Evolutionary conservation across 1,140 invertebrate species (phyloP), one percentile per base, ranked within the genome.

Genomic region (Bacillus rossius): DNA sequence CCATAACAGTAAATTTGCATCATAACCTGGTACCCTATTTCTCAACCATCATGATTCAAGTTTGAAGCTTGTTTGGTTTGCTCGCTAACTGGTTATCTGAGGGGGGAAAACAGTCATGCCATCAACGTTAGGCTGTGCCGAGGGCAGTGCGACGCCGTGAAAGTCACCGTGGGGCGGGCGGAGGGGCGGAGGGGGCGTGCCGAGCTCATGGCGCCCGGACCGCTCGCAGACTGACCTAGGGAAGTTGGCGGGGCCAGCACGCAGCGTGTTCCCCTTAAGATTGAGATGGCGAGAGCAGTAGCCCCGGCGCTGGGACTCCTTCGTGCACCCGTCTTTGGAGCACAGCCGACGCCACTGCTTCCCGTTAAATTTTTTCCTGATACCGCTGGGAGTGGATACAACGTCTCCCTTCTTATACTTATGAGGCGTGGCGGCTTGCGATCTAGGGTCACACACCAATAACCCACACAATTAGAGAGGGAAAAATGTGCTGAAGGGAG

Each of bases 381-480:
- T 95, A 61, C 96, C 96, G 70, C 92, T 96, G 45, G 94, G 92
- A 47, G 93, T 96, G 25, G 91, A 87, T 29, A 99, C 94, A 66
- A 99, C 92, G 75, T 99, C 96, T 60, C 96, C 97, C 77, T 99
- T 98, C 77, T 97, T 98, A 77, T 96, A 98, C 74, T 95, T 96
- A 75, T 94, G 92, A 70, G 92, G 92, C 59, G 94, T 94, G 65
- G 91, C 89, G 68, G 91, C 88, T 80, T 93, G 90, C 81, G 89
- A 91, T 83, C 88, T 87, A 65, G 34, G n/a, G 37, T 41, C 19
- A 40, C 17, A 40, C 22, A 42, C 14, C 25, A 20, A 38, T 38
- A 19, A 67, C 29, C 29, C 29, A 34, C 29, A 34, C 29, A 34
- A 34, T 34, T 34, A 34, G 29, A 34, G 4, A 34, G 29, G 29